Evolutionary conservation across 1,140 invertebrate genomes (phyloP).

Genomic region (Eriocheir sinensis): DNA sequence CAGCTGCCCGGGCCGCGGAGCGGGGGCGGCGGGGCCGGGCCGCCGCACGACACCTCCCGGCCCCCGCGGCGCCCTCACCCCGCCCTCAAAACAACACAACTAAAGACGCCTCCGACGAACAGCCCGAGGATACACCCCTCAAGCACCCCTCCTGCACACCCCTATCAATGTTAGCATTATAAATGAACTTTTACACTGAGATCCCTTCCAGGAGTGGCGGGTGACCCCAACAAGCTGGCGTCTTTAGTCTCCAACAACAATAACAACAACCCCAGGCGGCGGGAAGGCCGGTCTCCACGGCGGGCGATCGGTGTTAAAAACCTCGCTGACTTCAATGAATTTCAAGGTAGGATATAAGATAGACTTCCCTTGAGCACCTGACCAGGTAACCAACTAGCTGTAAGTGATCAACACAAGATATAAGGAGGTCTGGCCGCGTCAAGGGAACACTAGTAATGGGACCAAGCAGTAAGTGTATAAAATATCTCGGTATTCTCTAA

Average conservation of each 20-base stretch:
- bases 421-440: slow-evolving; percentile 11
- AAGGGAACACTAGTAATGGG: slow-evolving; percentile 56
- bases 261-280: background rate
- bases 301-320: slow-evolving; percentile 1
- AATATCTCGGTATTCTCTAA: slow-evolving; percentile 67
- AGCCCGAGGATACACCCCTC: background rate
- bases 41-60: background rate
- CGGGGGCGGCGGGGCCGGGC: no score
- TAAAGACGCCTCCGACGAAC: background rate
- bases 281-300: background rate
- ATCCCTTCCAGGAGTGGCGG: background rate
- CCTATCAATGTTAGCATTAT: background rate
- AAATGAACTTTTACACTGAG: background rate
- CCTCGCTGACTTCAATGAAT: slow-evolving; percentile 13
- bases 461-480: slow-evolving; percentile 69
- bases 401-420: slow-evolving; percentile 55
- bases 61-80: background rate
- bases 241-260: background rate
- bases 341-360: slow-evolving; percentile 48
- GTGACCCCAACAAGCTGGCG: background rate
- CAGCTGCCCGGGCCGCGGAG: background rate
- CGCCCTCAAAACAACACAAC: background rate
- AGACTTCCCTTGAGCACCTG: slow-evolving; percentile 56
- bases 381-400: slow-evolving; percentile 58
- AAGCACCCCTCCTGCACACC: background rate